Evolutionary conservation across 2,888 invertebrate species (phyloP).

Genomic region (Lithodes maja): DNA sequence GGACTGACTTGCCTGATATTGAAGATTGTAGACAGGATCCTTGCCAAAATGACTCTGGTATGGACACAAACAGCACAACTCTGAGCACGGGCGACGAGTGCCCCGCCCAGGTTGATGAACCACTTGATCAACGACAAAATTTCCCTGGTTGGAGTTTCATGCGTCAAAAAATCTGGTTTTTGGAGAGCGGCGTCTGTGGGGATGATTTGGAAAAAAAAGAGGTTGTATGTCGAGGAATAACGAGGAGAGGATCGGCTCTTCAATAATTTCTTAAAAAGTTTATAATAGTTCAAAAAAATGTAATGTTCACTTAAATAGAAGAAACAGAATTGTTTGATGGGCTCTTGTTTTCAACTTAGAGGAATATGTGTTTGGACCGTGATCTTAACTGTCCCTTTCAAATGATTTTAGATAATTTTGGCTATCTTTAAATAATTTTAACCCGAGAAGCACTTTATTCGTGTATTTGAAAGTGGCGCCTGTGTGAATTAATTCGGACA

Average conservation of each 20-base stretch:
- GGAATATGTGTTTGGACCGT: no score
- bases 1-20: not conserved
- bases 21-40: not conserved
- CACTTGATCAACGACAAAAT: not conserved
- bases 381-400: no score
- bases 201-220: not conserved
- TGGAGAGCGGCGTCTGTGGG: not conserved
- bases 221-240: constrained; percentile 41
- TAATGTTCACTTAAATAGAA: not conserved
- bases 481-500: no score
- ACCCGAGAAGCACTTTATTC: no score
- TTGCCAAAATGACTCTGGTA: not conserved
- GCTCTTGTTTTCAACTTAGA: no score
- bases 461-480: no score
- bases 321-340: not conserved
- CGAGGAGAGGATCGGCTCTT: constrained; percentile 8
- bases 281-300: not conserved
- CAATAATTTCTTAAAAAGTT: not conserved
- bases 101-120: not conserved
- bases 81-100: not conserved
- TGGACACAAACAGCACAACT: not conserved
- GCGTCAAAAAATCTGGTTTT: constrained; percentile 33
- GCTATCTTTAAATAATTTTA: no score
- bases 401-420: no score
- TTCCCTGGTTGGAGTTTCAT: constrained; percentile 41